Base-by-base conservation (phyloP, 2,888 invertebrate genomes). In the Pterostichus niger region DNA sequence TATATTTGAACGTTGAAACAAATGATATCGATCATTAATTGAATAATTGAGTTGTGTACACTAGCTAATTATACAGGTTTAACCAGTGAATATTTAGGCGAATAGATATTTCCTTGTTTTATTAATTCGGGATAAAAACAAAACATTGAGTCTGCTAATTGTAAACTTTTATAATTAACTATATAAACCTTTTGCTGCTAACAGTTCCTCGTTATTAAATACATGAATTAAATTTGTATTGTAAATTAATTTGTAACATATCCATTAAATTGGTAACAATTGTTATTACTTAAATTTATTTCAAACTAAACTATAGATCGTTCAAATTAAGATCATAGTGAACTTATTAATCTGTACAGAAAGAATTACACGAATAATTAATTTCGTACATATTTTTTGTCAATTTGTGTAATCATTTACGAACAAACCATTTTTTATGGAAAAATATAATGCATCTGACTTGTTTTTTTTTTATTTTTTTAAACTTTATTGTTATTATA, bases 11-110 rank as follows among this genome's bases (percentile, higher is more conserved):
- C 13, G n/a, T 13, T 33, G 33, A 35, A 33, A 64, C 33, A 64
- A 59, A 64, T 64, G n/a, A 35, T 33, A 64, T 64, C 31, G 59
- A 59, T 59, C 31, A 59, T 56, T 56, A 24, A 56, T 24, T 2
- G 11, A 64, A 64, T 64, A 40, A 35, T 17, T 10, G 7, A 64
- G 13, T 33, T 64, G 31, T 64, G n/a, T 33, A 33, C 64, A 7
- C 31, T 64, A 64, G 7, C 31, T 64, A 64, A 40, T 33, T 64
- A 64, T 35, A 33, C 33, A 11, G 6, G 35, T 64, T 59, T 31
- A 64, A 35, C 64, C n/a, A 64, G n/a, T 35, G 33, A 33, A 64
- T 64, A 64, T 13, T 64, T 64, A 61, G 10, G n/a, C 13, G 7
- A 64, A 13, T 64, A 13, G 13, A 2, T 35, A 64, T 64, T 64